Conservation (phyloP, 1,140 invertebrate genomes). For the Drosophila erecta region DNA sequence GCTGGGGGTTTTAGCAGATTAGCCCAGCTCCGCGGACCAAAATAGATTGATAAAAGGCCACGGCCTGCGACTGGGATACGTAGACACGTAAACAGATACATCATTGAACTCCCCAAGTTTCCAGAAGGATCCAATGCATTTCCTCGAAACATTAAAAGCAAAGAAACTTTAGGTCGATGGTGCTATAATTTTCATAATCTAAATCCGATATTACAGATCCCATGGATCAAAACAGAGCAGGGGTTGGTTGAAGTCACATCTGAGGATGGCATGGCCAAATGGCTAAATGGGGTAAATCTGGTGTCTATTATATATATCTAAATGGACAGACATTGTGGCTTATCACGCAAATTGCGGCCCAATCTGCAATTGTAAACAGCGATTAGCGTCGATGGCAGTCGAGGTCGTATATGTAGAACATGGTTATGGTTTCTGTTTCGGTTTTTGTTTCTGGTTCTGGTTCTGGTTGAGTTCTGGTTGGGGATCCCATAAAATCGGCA, state of each 20-base stretch:
- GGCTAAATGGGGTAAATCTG: constrained; percentile 8
- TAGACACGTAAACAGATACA: constrained; percentile 8
- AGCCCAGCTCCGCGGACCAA: constrained; percentile 25
- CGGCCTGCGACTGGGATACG: neutral
- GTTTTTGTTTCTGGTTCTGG: constrained; percentile 4
- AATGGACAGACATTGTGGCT: neutral
- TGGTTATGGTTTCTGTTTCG: constrained; percentile 40
- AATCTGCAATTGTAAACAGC: constrained; percentile 64
- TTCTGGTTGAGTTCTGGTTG: neutral
- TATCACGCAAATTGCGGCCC: constrained; percentile 41
- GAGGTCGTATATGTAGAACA: constrained; percentile 48
- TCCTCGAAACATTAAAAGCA: neutral
- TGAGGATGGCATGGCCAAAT: neutral
- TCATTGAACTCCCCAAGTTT: neutral
- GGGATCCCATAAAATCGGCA: constrained; percentile 49
- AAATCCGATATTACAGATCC: neutral
- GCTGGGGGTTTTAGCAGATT: constrained; percentile 49
- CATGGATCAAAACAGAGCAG: neutral
- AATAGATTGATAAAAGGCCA: constrained; percentile 39
- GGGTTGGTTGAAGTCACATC: neutral
- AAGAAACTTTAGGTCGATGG: neutral
- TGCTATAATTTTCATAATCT: neutral
- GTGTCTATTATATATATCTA: neutral
- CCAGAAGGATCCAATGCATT: neutral
- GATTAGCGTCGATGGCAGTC: constrained; percentile 41